These are phyloP conservation scores for Rhineura floridana DNA, from an alignment of 2,113 vertebrate species.

Conservation along the genomic window DNA sequence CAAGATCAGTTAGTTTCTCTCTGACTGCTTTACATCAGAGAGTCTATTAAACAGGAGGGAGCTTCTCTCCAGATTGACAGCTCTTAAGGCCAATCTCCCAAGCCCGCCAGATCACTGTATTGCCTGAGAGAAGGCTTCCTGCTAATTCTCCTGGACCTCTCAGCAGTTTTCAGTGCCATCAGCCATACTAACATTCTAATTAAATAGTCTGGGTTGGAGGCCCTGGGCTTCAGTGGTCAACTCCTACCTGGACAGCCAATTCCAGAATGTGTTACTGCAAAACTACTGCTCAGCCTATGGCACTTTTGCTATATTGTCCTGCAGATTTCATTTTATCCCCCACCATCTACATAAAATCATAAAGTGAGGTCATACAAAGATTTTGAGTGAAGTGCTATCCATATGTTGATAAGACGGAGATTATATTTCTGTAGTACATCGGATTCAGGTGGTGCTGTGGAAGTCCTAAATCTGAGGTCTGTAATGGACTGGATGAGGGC, in stretches of 20 bases:
- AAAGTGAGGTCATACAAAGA: background rate
- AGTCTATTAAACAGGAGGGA: too few relatives aligned
- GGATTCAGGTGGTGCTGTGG: background rate
- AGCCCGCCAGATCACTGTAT: too few relatives aligned
- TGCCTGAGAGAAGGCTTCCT: too few relatives aligned
- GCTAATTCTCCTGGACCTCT: too few relatives aligned
- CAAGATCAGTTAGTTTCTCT: too few relatives aligned
- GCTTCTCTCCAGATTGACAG: too few relatives aligned
- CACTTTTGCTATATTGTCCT: background rate
- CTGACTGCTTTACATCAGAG: too few relatives aligned
- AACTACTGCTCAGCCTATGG: background rate
- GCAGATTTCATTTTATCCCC: background rate
- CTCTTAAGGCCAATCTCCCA: too few relatives aligned
- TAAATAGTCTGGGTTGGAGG: too few relatives aligned
- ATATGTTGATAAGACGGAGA: background rate
- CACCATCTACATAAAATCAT: background rate
- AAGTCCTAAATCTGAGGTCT: background rate
- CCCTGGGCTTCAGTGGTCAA: background rate
- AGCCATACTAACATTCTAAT: too few relatives aligned
- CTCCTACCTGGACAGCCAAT: background rate
- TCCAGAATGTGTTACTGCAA: background rate
- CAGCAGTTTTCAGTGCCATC: too few relatives aligned
- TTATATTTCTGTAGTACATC: background rate
- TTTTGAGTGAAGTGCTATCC: background rate
- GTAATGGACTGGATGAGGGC: too few relatives aligned